These are phyloP conservation scores for Dynastes maya DNA, from an alignment of 2,888 invertebrate genomes.

Conservation along the genomic window DNA sequence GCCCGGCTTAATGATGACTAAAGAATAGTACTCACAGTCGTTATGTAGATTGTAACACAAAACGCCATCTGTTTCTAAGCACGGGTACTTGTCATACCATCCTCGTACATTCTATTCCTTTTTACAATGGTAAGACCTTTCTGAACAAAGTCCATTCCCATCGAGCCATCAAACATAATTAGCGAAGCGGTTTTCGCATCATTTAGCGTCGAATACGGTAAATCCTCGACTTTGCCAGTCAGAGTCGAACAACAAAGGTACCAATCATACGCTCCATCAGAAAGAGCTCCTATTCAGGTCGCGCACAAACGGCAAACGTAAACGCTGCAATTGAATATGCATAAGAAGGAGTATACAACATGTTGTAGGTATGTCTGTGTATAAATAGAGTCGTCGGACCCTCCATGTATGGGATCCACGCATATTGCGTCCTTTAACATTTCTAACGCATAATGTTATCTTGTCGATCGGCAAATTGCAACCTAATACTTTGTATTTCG, in stretches of 20 bases:
- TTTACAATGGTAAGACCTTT: not conserved
- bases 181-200: conserved; percentile 46
- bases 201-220: conserved; percentile 42
- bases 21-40: no score
- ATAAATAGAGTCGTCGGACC: conserved; percentile 35
- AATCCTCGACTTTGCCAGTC: conserved; percentile 49
- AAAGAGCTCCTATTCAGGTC: conserved; percentile 16
- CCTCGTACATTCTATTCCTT: not conserved
- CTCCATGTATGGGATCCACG: conserved; percentile 15
- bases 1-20: no score
- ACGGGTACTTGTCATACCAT: no score
- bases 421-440: not conserved
- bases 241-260: conserved; percentile 32
- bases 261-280: conserved; percentile 47
- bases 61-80: no score
- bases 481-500: conserved; percentile 54
- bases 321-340: conserved; percentile 48
- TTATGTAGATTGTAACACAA: no score
- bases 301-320: conserved; percentile 41
- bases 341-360: conserved; percentile 11
- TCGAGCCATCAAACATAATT: conserved; percentile 41
- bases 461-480: conserved; percentile 55
- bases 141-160: conserved; percentile 19
- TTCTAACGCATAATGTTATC: conserved; percentile 53
- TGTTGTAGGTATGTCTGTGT: not conserved